Conservation (phyloP, 2,113 vertebrate species). For the Sander vitreus region DNA sequence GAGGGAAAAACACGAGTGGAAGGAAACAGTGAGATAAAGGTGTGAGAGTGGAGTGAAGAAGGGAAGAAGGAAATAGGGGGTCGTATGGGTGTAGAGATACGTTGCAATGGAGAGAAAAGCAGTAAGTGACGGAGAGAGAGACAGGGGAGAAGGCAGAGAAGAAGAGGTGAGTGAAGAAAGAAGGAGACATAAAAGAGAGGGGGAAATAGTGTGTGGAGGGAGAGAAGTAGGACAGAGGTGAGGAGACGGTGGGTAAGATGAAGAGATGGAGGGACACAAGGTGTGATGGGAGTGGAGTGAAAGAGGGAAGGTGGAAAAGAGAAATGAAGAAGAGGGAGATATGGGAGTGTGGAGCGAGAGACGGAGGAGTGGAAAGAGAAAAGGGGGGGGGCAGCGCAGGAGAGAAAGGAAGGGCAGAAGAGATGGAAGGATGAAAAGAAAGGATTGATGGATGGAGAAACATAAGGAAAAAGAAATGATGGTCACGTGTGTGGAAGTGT, state of each 20-base stretch:
- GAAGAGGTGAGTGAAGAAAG: not conserved
- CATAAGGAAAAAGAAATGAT: not conserved
- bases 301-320: not conserved
- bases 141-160: not conserved
- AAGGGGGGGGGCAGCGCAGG: not conserved
- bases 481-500: not conserved
- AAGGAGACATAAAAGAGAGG: not conserved
- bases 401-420: not conserved
- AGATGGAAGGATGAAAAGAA: not conserved
- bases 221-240: not conserved
- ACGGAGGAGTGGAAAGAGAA: not conserved
- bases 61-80: too few species aligned
- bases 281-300: not conserved
- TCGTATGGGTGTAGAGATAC: too few species aligned
- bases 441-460: not conserved
- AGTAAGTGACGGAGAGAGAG: not conserved
- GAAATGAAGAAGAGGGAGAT: not conserved
- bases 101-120: too few species aligned
- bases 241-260: too few species aligned
- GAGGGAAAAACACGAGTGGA: not conserved
- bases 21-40: too few species aligned
- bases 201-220: accelerated
- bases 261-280: not conserved
- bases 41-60: too few species aligned
- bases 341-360: not conserved